Evolutionary conservation across 2,888 invertebrate species (phyloP).

Genomic region (Drosophila rubida): DNA sequence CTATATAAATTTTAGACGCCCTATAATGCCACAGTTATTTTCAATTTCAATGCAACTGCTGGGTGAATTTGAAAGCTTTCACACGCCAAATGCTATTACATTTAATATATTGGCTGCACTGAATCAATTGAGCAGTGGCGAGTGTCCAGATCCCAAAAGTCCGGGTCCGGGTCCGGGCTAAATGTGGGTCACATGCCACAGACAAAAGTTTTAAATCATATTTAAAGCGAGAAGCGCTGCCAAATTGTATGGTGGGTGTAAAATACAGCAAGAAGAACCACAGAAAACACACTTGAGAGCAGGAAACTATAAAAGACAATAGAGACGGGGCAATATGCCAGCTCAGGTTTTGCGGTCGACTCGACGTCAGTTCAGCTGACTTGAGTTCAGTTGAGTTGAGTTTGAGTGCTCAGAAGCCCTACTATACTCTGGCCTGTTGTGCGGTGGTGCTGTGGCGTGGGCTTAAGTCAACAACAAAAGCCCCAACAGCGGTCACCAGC

Average conservation of each 20-base stretch:
- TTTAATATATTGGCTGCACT: constrained; percentile 60
- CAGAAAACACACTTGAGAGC: constrained; percentile 62
- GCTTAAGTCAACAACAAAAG: constrained; percentile 79
- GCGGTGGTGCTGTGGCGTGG: constrained; percentile 57
- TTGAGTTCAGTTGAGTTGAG: constrained; percentile 1
- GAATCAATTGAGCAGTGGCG: constrained; percentile 48
- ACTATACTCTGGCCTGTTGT: constrained; percentile 25
- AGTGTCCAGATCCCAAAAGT: constrained; percentile 39
- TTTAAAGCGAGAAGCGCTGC: constrained; percentile 52
- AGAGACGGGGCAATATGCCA: constrained; percentile 74
- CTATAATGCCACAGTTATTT: constrained; percentile 27
- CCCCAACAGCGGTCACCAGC: constrained; percentile 40
- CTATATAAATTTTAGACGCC: constrained; percentile 25
- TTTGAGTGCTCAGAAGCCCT: constrained; percentile 59
- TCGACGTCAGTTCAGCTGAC: neutral
- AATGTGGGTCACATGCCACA: constrained; percentile 66
- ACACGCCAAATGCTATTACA: constrained; percentile 58
- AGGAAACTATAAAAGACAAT: constrained; percentile 80
- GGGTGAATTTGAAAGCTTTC: constrained; percentile 49
- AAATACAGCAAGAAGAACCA: constrained; percentile 43
- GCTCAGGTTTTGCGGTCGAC: constrained; percentile 79
- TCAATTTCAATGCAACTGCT: constrained; percentile 37
- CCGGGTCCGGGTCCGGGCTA: constrained; percentile 36
- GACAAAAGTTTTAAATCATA: constrained; percentile 74
- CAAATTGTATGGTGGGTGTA: constrained; percentile 21